Conservation (phyloP, 1,140 invertebrate species). For the Diabrotica undecimpunctata region DNA sequence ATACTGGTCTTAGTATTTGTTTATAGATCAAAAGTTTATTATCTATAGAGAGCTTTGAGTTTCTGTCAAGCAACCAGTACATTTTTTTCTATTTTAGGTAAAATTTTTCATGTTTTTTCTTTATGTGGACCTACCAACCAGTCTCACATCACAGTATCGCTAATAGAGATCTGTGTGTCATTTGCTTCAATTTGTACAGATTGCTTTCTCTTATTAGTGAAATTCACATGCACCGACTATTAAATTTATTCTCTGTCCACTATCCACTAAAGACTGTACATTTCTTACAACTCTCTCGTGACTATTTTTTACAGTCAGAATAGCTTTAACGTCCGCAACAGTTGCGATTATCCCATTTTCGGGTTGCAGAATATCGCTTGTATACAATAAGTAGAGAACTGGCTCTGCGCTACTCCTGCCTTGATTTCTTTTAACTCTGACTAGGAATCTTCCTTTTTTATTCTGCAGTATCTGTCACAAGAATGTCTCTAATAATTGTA, state of each 20-base stretch:
- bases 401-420: constrained; percentile 37
- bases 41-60: no score
- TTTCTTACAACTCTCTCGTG: neutral
- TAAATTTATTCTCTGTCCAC: neutral
- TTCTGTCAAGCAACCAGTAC: neutral
- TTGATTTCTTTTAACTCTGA: constrained; percentile 7
- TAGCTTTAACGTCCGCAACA: constrained; percentile 39
- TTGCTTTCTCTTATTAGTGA: neutral
- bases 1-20: neutral
- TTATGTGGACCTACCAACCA: no score
- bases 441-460: neutral
- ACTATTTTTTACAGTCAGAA: constrained; percentile 14
- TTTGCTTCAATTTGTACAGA: neutral
- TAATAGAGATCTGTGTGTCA: neutral
- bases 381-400: constrained; percentile 39
- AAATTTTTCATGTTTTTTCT: no score
- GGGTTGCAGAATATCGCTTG: constrained; percentile 32
- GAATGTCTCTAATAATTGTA: no score
- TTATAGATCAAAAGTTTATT: no score
- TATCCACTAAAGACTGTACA: neutral
- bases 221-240: neutral
- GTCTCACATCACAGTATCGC: neutral
- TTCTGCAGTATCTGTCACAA: no score
- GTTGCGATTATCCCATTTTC: constrained; percentile 29
- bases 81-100: neutral